Percentiles rank a stretch among this genome's conserved stretches.
Evolutionary conservation across 2,113 vertebrate species (phyloP).

Genomic region (Tympanuchus pallidicinctus): DNA sequence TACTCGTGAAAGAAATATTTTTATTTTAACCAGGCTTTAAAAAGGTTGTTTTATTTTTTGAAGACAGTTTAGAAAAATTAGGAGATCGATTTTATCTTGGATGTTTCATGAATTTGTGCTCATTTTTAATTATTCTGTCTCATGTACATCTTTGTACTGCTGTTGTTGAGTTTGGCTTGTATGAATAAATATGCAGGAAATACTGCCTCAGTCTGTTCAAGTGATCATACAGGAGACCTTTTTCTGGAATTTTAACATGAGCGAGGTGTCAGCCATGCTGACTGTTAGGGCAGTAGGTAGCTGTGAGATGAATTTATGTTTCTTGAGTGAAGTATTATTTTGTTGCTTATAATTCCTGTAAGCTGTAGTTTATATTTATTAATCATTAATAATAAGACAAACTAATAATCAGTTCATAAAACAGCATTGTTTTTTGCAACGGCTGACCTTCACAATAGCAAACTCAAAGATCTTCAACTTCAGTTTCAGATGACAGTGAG

Average conservation of each 20-base stretch:
- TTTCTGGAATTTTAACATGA: neutral
- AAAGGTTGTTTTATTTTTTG: neutral
- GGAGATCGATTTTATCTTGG: neutral
- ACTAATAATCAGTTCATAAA: neutral
- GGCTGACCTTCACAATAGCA: neutral
- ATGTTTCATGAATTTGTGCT: neutral
- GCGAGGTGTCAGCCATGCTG: neutral
- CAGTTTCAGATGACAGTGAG: constrained; percentile 97
- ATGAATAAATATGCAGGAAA: neutral
- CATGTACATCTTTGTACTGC: neutral
- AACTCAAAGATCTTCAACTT: neutral
- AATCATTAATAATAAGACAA: neutral
- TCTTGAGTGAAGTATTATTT: neutral
- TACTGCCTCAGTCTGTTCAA: neutral
- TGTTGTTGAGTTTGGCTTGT: neutral
- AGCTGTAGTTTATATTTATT: neutral
- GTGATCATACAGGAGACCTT: neutral
- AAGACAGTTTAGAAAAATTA: neutral
- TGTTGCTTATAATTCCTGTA: neutral
- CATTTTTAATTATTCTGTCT: neutral
- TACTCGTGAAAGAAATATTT: neutral
- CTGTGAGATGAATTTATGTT: neutral
- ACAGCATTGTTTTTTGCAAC: neutral
- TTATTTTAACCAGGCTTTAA: neutral
- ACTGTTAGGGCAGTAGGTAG: neutral